A percentile compares a stretch with the other conserved stretches of the same genome.
Evolutionary conservation across 2,113 vertebrate genomes (phyloP).

Genomic region (Poicephalus meyeri): DNA sequence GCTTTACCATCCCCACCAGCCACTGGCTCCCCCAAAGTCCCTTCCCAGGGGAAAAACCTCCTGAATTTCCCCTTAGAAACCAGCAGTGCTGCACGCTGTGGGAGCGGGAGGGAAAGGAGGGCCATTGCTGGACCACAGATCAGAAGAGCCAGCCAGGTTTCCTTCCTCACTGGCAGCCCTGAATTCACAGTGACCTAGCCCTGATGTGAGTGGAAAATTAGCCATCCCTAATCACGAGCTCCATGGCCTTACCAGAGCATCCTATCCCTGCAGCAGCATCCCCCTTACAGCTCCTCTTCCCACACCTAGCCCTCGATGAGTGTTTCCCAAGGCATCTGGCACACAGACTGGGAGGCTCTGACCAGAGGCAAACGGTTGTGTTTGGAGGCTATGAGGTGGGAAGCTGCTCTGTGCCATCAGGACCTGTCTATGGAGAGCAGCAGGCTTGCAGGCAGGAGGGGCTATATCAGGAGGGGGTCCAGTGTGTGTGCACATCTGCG

Average conservation of each 20-base stretch:
- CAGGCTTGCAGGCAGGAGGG: neutral
- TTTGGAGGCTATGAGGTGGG: neutral
- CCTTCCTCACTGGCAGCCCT: neutral
- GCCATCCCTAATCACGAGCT: neutral
- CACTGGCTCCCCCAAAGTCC: neutral
- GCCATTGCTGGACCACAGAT: neutral
- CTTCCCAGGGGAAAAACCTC: neutral
- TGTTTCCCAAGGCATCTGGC: neutral
- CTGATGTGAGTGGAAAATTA: neutral
- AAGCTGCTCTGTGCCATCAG: neutral
- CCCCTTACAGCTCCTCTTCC: neutral
- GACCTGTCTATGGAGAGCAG: neutral
- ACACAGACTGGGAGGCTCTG: fast-evolving
- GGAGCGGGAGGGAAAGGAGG: neutral
- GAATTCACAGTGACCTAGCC: neutral
- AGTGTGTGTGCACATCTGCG: neutral
- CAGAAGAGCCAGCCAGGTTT: neutral
- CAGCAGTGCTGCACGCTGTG: fast-evolving
- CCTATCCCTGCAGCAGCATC: neutral
- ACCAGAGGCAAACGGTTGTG: fast-evolving
- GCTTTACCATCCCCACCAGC: neutral
- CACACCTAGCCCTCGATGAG: no score
- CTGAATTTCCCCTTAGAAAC: neutral
- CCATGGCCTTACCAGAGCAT: no score
- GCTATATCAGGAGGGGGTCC: neutral